Conservation (phyloP, 2,797 vertebrate species). For the Meda fulgida region DNA sequence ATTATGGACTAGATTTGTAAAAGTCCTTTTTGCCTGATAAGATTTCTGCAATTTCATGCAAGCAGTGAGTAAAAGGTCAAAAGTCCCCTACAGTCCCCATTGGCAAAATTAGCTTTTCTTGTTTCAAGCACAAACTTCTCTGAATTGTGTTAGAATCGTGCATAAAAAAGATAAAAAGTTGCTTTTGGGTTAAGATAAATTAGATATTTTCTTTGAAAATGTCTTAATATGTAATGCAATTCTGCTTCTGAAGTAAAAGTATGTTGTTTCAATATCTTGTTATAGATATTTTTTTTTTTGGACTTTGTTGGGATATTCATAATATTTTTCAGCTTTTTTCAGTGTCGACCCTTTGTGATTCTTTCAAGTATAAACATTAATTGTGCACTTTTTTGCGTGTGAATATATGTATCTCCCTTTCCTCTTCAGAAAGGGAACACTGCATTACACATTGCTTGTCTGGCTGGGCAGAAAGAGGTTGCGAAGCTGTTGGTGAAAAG, state of each 20-base stretch:
- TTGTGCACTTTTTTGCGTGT: too few species aligned
- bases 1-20: neutral
- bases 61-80: neutral
- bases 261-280: neutral
- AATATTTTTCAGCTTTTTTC: too few species aligned
- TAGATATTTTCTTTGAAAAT: neutral
- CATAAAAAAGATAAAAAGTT: neutral
- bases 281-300: neutral
- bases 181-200: neutral
- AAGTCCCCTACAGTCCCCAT: neutral
- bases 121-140: neutral
- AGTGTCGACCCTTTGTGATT: neutral
- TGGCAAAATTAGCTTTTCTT: neutral
- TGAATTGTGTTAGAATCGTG: neutral
- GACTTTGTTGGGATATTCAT: neutral
- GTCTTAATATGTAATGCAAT: neutral
- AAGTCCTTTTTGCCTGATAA: neutral
- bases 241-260: neutral
- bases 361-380: neutral
- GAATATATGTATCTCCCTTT: neutral
- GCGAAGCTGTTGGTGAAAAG: constrained; percentile 91
- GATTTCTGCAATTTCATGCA: neutral
- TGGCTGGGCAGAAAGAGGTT: constrained; percentile 94
- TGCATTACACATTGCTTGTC: constrained; percentile 94
- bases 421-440: constrained; percentile 92